These are phyloP conservation scores for Leptopilina clavipes DNA, from an alignment of 1,140 invertebrate species.

Conservation along the genomic window DNA sequence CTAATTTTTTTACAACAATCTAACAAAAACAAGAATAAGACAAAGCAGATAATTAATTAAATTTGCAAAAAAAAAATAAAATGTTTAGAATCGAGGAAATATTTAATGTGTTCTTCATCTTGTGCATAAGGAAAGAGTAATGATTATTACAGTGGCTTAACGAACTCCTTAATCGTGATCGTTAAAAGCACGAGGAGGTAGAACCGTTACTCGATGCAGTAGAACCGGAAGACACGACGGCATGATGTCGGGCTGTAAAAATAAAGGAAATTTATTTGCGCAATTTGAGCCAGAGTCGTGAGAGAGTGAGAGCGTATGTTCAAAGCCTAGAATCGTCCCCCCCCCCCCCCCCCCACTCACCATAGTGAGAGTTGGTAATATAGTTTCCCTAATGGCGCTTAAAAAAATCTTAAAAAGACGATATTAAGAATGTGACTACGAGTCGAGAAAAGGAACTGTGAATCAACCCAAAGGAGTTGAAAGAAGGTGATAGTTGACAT, in stretches of 20 bases:
- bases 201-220: constrained; percentile 55
- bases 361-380: constrained; percentile 71
- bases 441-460: constrained; percentile 41
- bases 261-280: constrained; percentile 75
- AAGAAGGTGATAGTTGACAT: constrained; percentile 47
- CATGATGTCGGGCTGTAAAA: constrained; percentile 64
- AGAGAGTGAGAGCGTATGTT: constrained; percentile 61
- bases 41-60: too few species aligned
- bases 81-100: not conserved
- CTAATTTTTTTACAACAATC: too few species aligned
- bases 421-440: constrained; percentile 75
- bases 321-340: constrained; percentile 59
- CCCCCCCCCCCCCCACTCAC: constrained; percentile 44
- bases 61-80: constrained; percentile 13
- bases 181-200: constrained; percentile 57
- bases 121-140: constrained; percentile 41
- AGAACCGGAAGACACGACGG: constrained; percentile 43
- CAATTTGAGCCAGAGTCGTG: constrained; percentile 66
- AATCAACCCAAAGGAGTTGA: constrained; percentile 46
- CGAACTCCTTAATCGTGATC: constrained; percentile 62
- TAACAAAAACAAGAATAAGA: too few species aligned
- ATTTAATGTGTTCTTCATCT: constrained; percentile 14
- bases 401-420: constrained; percentile 74
- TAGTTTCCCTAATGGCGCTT: constrained; percentile 75
- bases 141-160: constrained; percentile 52